Evolutionary conservation across 2,113 vertebrate species (phyloP).

Genomic region (Paracanthobrama guichenoti): DNA sequence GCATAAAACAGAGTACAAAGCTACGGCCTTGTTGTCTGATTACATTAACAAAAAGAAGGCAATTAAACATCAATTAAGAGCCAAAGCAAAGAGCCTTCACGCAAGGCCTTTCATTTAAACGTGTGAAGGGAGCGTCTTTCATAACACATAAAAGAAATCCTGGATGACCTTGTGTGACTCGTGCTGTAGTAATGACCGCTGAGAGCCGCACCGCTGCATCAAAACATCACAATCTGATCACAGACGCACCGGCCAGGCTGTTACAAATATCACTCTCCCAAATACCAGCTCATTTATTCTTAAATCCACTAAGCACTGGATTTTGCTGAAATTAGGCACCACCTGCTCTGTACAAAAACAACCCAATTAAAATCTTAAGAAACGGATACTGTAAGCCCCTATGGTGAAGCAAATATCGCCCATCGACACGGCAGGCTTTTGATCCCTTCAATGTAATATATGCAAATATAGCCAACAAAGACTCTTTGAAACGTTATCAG

Average conservation of each 20-base stretch:
- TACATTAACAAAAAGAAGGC: slow-evolving; percentile 9
- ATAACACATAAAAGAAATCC: slow-evolving; percentile 4
- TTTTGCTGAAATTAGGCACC: slow-evolving; percentile 54
- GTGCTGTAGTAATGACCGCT: neutral
- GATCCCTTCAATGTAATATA: slow-evolving; percentile 54
- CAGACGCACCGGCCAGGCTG: neutral
- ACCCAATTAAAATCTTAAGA: slow-evolving; percentile 63
- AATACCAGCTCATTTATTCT: slow-evolving; percentile 56
- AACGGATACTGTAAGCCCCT: slow-evolving; percentile 54
- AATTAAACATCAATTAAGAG: slow-evolving; percentile 14
- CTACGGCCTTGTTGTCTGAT: neutral
- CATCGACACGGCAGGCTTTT: slow-evolving; percentile 31
- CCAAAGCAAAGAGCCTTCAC: neutral
- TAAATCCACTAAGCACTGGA: slow-evolving; percentile 62
- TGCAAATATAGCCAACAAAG: slow-evolving; percentile 59
- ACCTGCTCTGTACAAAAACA: slow-evolving; percentile 57
- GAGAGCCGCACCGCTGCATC: neutral
- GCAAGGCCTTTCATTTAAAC: neutral
- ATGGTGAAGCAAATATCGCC: slow-evolving; percentile 31
- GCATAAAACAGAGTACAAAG: slow-evolving; percentile 2
- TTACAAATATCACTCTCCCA: slow-evolving; percentile 44
- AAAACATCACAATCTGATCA: slow-evolving; percentile 15
- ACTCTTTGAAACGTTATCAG: slow-evolving; percentile 55
- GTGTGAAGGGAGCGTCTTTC: neutral
- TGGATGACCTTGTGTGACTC: slow-evolving; percentile 31